phyloP scores from a whole-genome alignment of 2,888 invertebrate genomes.

The Dryobotodes eremita region DNA sequence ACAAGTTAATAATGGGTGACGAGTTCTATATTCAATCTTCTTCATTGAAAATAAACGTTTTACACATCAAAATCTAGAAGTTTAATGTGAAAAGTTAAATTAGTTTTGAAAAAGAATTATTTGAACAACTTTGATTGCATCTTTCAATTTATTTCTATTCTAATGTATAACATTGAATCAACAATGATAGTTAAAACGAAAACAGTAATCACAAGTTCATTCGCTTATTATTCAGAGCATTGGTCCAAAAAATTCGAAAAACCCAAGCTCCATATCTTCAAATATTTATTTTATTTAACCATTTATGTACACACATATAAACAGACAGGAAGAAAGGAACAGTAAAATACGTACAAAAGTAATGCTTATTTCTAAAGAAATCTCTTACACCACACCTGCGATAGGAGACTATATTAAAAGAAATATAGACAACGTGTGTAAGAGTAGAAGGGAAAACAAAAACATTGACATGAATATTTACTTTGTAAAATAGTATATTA shows the following conservation, averaged over 20 bases:
- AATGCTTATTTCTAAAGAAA: too few relatives aligned
- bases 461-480: too few relatives aligned
- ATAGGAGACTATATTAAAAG: not conserved
- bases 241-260: not conserved
- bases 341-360: too few relatives aligned
- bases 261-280: not conserved
- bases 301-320: too few relatives aligned
- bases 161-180: conserved; percentile 1
- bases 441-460: too few relatives aligned
- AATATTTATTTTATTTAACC: too few relatives aligned
- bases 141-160: conserved; percentile 18
- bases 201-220: not conserved
- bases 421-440: too few relatives aligned
- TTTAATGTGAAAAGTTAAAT: conserved; percentile 46
- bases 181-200: not conserved
- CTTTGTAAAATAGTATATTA: too few relatives aligned
- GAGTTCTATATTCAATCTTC: not conserved
- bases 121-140: conserved; percentile 26
- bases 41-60: conserved; percentile 6
- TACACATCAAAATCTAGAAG: not conserved
- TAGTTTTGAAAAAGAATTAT: conserved; percentile 31
- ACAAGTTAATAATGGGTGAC: too few relatives aligned
- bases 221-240: not conserved
- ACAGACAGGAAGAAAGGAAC: too few relatives aligned
- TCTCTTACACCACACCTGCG: too few relatives aligned